phyloP scores from a whole-genome alignment of 2,797 vertebrate genomes.

The Triplophysa bombifrons region DNA sequence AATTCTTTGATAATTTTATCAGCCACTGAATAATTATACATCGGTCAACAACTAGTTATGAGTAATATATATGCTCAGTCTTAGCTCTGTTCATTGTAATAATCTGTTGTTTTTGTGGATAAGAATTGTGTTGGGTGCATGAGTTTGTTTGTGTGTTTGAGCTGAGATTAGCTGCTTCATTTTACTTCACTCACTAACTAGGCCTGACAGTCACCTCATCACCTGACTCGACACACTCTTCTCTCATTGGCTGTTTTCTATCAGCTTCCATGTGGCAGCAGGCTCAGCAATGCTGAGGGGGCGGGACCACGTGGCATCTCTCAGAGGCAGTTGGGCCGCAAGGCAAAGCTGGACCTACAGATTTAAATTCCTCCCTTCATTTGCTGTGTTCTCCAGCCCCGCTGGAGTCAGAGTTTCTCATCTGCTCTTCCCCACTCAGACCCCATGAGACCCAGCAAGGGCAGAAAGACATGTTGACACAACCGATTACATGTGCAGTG shows the following conservation, averaged over 20 bases:
- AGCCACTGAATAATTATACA: no score
- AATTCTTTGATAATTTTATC: no score
- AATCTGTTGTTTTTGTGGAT: neutral
- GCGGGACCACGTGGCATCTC: slow-evolving; percentile 1
- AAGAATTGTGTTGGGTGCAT: neutral
- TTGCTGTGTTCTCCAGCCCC: neutral
- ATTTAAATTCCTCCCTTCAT: neutral
- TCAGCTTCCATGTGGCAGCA: slow-evolving; percentile 27
- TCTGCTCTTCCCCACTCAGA: neutral
- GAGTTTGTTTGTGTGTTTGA: neutral
- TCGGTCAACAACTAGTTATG: no score
- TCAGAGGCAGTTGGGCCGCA: neutral
- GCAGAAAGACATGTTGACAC: slow-evolving; percentile 30
- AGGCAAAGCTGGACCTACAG: slow-evolving; percentile 18
- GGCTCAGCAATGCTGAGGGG: neutral
- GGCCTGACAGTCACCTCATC: slow-evolving; percentile 53
- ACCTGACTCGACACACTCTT: slow-evolving; percentile 42
- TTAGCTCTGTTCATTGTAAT: no score
- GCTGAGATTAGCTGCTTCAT: slow-evolving; percentile 48
- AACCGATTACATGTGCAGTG: slow-evolving; percentile 6
- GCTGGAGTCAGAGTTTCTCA: slow-evolving; percentile 2
- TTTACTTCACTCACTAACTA: slow-evolving; percentile 41
- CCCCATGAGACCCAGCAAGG: slow-evolving; percentile 33
- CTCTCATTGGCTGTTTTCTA: slow-evolving; percentile 42
- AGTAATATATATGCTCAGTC: no score